Percentiles rank a stretch among this genome's conserved stretches.
Evolutionary conservation across 2,797 vertebrate species (phyloP).

Genomic region (Coranthus polyacanthus): DNA sequence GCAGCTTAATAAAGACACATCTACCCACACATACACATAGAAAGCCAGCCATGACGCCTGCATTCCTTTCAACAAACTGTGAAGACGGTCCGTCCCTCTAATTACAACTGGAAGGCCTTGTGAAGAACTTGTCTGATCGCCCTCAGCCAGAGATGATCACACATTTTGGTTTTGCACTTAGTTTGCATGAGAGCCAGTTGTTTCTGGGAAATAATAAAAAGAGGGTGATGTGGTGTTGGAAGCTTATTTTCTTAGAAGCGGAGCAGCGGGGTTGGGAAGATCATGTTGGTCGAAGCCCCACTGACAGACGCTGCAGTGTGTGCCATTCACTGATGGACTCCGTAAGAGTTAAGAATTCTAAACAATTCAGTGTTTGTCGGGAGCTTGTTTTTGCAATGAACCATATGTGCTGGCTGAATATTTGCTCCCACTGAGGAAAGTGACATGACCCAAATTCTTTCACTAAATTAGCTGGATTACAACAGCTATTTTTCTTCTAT

Average conservation of each 20-base stretch:
- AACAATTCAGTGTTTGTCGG: constrained; percentile 38
- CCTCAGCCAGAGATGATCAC: constrained; percentile 58
- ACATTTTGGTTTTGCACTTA: constrained; percentile 53
- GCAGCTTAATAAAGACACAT: constrained; percentile 34
- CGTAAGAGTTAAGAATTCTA: constrained; percentile 31
- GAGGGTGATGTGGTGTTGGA: constrained; percentile 18
- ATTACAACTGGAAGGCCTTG: constrained; percentile 64
- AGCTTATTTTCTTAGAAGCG: constrained; percentile 51
- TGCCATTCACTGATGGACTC: constrained; percentile 26
- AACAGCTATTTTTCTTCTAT: not conserved
- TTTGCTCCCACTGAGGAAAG: constrained; percentile 1
- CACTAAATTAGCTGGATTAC: constrained; percentile 6
- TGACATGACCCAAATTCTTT: constrained; percentile 10
- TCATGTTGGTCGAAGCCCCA: constrained; percentile 21
- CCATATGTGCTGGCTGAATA: constrained; percentile 22
- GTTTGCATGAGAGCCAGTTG: constrained; percentile 37
- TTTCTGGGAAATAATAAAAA: constrained; percentile 63
- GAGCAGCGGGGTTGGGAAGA: constrained; percentile 23
- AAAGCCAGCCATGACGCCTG: constrained; percentile 36
- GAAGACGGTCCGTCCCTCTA: constrained; percentile 46
- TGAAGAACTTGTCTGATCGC: constrained; percentile 40
- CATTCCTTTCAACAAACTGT: constrained; percentile 55
- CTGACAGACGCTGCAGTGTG: constrained; percentile 23
- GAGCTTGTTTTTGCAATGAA: constrained; percentile 18
- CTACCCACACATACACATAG: constrained; percentile 26